These are phyloP conservation scores for Meloe dianella DNA, from an alignment of 2,888 invertebrate genomes.

Conservation along the genomic window DNA sequence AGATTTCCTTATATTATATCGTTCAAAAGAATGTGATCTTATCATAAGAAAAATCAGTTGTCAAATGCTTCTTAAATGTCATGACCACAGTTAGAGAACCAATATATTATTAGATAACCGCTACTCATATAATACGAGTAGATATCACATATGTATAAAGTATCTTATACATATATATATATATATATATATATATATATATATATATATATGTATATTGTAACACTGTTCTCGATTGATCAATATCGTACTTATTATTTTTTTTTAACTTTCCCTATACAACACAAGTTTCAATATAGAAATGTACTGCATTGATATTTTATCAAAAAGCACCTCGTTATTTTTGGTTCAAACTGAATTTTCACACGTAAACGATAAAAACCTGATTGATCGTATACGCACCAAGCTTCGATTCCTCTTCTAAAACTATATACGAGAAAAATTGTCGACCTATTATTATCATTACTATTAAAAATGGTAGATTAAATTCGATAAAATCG, in stretches of 20 bases:
- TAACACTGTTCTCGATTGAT: background rate
- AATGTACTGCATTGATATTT: conserved; percentile 12
- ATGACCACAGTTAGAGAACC: background rate
- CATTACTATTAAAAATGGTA: background rate
- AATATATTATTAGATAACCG: no score
- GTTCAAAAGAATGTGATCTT: conserved; percentile 25
- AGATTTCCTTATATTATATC: conserved; percentile 42
- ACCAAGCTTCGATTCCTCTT: conserved; percentile 3
- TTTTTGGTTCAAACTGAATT: conserved; percentile 8
- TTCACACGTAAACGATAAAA: conserved; percentile 12
- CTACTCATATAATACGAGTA: no score
- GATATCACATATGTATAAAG: background rate
- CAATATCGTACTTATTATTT: background rate
- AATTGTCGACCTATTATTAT: background rate
- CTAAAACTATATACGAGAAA: conserved; percentile 7
- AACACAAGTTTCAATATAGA: conserved; percentile 1
- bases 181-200: no score
- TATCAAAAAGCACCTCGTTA: conserved; percentile 13
- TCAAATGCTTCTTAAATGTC: background rate
- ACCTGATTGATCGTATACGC: conserved; percentile 11
- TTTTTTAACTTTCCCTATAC: background rate
- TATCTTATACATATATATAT: no score
- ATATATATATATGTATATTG: no score
- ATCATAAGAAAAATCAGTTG: background rate
- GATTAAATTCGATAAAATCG: background rate